Evolutionary conservation across 2,113 vertebrate species (phyloP), one percentile per base, ranked within the genome.

Genomic region (Anolis carolinensis): DNA sequence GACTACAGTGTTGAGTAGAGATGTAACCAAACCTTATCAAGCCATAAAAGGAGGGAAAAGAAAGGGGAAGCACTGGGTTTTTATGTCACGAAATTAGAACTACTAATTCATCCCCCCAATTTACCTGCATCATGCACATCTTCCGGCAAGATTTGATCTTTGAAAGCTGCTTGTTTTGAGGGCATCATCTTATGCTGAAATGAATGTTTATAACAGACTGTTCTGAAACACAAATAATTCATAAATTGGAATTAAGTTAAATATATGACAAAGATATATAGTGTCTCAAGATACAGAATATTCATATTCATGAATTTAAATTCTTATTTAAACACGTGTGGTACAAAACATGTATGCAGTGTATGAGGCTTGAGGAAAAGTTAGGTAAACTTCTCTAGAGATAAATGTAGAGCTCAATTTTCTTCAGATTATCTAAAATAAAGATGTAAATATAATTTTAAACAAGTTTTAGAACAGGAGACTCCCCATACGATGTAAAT

Each of bases 161-260:
- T 44, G 0, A 7, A 52, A 25, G 30, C 8, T 5, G 1, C 23
- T 8, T 30, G 0, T 0, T 23, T 72, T 3, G 9, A 0, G 13
- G 11, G 21, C 7, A 59, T 75, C 2, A 55, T 55, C 85, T 82
- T 79, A 76, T 34, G 70, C 30, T 18, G 7, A 4, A 89, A 85
- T 1, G 50, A 83, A 14, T 8, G 88, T 1, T 72, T 25, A 30
- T 3, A 75, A 88, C 78, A 85, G 52, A 81, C 36, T n/a, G 77
- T 39, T 1, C 87, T 89, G n/a, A 78, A 86, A 62, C 32, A 85
- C 5, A 23, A 3, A 48, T 75, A 13, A 44, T 20, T 67, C 7
- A 11, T 32, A 21, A 62, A 62, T n/a, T 3, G 2, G 4, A 27
- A 52, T 55, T 52, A 76, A 18, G 5, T 44, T 36, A 73, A 25